Conservation (phyloP, 2,888 invertebrate species). For the Allacma fusca region DNA sequence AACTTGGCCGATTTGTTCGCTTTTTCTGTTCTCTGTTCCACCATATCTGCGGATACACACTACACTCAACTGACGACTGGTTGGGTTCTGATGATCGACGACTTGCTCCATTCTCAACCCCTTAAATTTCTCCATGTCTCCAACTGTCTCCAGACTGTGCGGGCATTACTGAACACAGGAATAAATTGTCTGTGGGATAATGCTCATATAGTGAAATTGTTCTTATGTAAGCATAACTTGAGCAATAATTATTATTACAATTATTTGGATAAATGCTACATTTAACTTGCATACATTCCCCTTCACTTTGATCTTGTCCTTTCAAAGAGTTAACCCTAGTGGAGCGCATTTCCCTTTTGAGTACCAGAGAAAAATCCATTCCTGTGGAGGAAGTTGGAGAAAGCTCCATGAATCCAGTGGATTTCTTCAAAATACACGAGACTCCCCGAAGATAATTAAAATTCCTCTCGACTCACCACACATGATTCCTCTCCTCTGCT, state of each 20-base stretch:
- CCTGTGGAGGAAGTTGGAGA: too few species aligned
- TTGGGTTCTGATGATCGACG: not conserved
- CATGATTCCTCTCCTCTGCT: not conserved
- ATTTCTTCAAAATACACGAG: not conserved
- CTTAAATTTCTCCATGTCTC: not conserved
- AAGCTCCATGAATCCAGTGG: too few species aligned
- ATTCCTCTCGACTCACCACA: conserved; percentile 4
- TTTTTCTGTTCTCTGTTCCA: not conserved
- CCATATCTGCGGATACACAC: not conserved
- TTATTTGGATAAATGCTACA: not conserved
- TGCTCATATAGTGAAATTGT: too few species aligned
- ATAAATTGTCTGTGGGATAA: too few species aligned
- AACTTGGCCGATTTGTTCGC: conserved; percentile 5
- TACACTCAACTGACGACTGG: not conserved
- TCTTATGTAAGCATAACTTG: not conserved
- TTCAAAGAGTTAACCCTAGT: not conserved
- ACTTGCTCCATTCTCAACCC: not conserved
- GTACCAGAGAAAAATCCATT: not conserved
- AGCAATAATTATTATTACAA: not conserved
- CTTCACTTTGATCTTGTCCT: not conserved
- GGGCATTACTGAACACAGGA: too few species aligned
- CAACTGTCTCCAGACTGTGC: not conserved
- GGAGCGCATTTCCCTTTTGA: not conserved
- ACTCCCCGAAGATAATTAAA: not conserved
- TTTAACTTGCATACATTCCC: not conserved